Evolutionary conservation across 2,797 vertebrate species (phyloP), one percentile per base, ranked within the genome.

Genomic region (Acestrorhynchus altus): DNA sequence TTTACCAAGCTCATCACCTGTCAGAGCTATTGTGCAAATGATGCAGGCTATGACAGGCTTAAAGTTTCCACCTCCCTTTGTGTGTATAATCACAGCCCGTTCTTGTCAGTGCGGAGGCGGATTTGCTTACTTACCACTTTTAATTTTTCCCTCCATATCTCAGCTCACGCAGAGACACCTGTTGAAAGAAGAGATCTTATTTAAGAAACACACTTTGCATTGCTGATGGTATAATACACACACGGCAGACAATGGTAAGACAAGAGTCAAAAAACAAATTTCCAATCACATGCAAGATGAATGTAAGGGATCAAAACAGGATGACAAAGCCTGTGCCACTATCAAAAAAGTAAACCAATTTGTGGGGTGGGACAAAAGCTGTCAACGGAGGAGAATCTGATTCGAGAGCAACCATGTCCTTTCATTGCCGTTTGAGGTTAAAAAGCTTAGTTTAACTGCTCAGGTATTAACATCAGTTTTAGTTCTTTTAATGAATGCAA

Each of bases 281-380:
- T 60, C 78, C 82, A 71, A 78, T 81, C 85, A 93, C 96, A 98
- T 97, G 96, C 96, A 94, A 89, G 86, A 90, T 89, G 88, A 91
- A 90, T 91, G 91, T 90, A 88, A 81, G 74, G 89, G 89, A 67
- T 87, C 79, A 89, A 87, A 87, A 90, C 88, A 94, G 88, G 89
- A 87, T 86, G 93, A 77, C 86, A 90, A 88, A 92, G 86, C 88
- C 89, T 89, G 89, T 81, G 92, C 94, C 94, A 93, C 93, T 94
- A 96, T 96, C 95, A 98, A 99, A 99, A 98, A 98, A 98, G 97
- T 99, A 99, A 99, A 99, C 97, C 97, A 95, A 95, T 94, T 92
- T 76, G 91, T 92, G 92, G 91, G 81, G 79, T 59, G 71, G 83
- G 88, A 90, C 92, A 95, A 95, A 86, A 93, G 93, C 92, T 90